Evolutionary conservation across 2,888 invertebrate species (phyloP).

Genomic region (Buathra laborator): DNA sequence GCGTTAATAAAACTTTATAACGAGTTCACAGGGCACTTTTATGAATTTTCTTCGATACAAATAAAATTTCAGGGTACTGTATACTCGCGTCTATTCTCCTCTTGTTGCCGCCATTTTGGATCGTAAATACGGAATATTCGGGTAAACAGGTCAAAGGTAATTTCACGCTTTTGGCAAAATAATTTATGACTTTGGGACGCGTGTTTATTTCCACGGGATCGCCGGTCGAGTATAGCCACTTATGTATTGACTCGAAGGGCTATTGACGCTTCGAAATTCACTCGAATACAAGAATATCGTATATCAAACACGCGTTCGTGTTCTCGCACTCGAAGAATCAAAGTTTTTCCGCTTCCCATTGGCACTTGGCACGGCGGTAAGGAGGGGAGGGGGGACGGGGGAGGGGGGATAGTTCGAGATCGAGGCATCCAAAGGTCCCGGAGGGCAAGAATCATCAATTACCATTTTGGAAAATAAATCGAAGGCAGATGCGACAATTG

Average conservation of each 20-base stretch:
- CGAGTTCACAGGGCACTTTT: too few relatives aligned
- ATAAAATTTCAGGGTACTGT: too few relatives aligned
- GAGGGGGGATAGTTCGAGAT: background rate
- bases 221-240: constrained; percentile 6
- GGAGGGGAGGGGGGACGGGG: background rate
- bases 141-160: background rate
- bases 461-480: constrained; percentile 82
- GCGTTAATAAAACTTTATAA: too few relatives aligned
- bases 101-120: too few relatives aligned
- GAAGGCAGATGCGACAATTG: constrained; percentile 83
- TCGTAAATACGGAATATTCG: too few relatives aligned
- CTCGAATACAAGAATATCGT: constrained; percentile 17
- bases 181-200: background rate
- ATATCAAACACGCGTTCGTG: constrained; percentile 10
- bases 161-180: background rate
- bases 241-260: constrained; percentile 1
- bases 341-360: constrained; percentile 61
- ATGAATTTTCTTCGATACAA: too few relatives aligned
- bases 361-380: background rate
- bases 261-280: background rate
- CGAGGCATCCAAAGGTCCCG: constrained; percentile 39
- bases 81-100: too few relatives aligned
- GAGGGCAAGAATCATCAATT: constrained; percentile 80
- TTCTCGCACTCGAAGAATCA: constrained; percentile 70
- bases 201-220: background rate